These are phyloP conservation scores for Drosophila trichaetosa DNA, from an alignment of 2,888 invertebrate genomes.

Conservation along the genomic window DNA sequence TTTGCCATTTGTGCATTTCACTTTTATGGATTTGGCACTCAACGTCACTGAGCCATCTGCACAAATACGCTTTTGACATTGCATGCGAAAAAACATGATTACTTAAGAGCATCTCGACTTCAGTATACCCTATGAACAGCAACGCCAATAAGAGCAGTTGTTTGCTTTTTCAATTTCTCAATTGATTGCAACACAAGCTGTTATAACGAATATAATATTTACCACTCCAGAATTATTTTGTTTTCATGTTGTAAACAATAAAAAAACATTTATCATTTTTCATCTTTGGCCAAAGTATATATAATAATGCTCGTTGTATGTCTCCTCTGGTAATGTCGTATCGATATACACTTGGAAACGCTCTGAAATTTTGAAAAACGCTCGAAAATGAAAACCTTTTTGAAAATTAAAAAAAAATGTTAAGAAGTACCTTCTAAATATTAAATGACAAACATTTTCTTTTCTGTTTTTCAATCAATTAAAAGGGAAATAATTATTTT, in stretches of 20 bases:
- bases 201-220: not conserved
- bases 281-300: not conserved
- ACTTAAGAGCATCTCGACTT: slow-evolving; percentile 1
- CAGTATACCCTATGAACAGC: not conserved
- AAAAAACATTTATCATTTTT: not conserved
- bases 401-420: not conserved
- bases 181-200: not conserved
- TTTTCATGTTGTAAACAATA: not conserved
- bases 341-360: not conserved
- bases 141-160: not conserved
- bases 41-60: slow-evolving; percentile 58
- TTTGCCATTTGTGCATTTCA: slow-evolving; percentile 55
- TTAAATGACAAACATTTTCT: too few relatives aligned
- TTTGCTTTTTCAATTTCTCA: not conserved
- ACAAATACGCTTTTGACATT: slow-evolving; percentile 37
- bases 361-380: not conserved
- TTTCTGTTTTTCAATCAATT: not conserved
- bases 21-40: slow-evolving; percentile 57
- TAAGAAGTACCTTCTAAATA: not conserved
- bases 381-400: not conserved
- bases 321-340: not conserved
- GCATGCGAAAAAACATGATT: slow-evolving; percentile 15
- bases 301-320: not conserved
- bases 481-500: not conserved
- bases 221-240: not conserved